Conservation (phyloP, 2,797 vertebrate species). For the Rhinatrema bivittatum region DNA sequence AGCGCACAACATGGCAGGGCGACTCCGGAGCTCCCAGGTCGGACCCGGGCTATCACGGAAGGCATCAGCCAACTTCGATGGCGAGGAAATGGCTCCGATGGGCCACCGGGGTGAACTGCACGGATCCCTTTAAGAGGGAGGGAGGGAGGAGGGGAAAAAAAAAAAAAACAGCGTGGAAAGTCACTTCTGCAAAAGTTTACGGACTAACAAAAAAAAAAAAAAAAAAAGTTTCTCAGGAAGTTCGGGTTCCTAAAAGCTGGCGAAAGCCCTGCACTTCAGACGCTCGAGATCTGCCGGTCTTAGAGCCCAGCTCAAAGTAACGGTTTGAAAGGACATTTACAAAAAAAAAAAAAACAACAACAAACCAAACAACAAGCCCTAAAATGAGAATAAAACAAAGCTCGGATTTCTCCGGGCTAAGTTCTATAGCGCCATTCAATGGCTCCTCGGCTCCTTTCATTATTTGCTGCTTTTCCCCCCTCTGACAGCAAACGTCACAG, state of each 20-base stretch:
- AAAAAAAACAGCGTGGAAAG: conserved; percentile 11
- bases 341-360: too few species aligned
- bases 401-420: conserved; percentile 47
- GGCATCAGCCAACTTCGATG: conserved; percentile 60
- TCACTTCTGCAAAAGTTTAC: conserved; percentile 51
- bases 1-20: conserved; percentile 92
- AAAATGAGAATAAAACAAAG: too few species aligned
- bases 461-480: conserved; percentile 55
- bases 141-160: background rate
- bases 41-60: conserved; percentile 66
- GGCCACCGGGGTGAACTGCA: background rate
- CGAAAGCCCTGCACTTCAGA: too few species aligned
- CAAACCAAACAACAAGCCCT: too few species aligned
- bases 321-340: conserved; percentile 39
- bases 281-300: too few species aligned
- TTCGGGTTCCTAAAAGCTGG: conserved; percentile 12
- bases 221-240: conserved; percentile 48
- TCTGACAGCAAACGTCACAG: conserved; percentile 76
- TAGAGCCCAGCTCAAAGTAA: too few species aligned
- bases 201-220: conserved; percentile 20
- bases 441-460: conserved; percentile 62
- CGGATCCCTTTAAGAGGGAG: conserved; percentile 5
- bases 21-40: conserved; percentile 72
- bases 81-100: conserved; percentile 8
- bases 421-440: conserved; percentile 63